Conservation (phyloP, 2,113 vertebrate genomes). For the Emydura subglobosa region DNA sequence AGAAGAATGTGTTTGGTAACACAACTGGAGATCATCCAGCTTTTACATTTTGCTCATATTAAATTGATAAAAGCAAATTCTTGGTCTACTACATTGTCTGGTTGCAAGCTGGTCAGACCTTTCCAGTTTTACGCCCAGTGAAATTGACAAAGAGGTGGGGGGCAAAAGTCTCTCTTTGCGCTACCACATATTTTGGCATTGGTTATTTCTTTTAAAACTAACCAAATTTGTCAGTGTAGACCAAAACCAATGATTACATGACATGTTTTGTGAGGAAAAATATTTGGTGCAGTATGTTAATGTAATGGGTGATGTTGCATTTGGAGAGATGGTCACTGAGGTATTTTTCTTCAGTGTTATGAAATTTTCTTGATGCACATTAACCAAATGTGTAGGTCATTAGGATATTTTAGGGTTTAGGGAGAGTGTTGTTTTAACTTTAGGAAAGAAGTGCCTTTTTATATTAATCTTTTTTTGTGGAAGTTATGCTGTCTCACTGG, state of each 20-base stretch:
- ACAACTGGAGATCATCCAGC: slow-evolving; percentile 12
- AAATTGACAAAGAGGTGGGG: slow-evolving; percentile 1
- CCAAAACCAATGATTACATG: slow-evolving; percentile 36
- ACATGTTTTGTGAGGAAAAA: slow-evolving; percentile 24
- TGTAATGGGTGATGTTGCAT: slow-evolving; percentile 19
- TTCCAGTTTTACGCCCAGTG: slow-evolving; percentile 10
- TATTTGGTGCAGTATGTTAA: slow-evolving; percentile 33
- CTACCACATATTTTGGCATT: not conserved
- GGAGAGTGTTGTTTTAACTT: slow-evolving; percentile 50
- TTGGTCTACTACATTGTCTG: slow-evolving; percentile 62
- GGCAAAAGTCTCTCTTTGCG: slow-evolving; percentile 20
- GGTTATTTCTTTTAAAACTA: slow-evolving; percentile 30
- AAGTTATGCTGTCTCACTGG: slow-evolving; percentile 3
- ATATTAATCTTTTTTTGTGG: slow-evolving; percentile 19
- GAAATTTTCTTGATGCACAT: not conserved
- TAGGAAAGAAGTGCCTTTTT: slow-evolving; percentile 20
- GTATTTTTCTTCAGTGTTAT: not conserved
- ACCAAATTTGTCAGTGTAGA: slow-evolving; percentile 30
- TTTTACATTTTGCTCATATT: slow-evolving; percentile 61
- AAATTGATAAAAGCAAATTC: slow-evolving; percentile 67
- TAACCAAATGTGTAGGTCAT: not conserved
- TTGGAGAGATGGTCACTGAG: slow-evolving; percentile 11
- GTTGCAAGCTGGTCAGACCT: slow-evolving; percentile 43
- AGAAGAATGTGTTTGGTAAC: slow-evolving; percentile 9
- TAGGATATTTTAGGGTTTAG: not conserved